Conservation (phyloP, 2,888 invertebrate genomes). For the Venusia cambrica region DNA sequence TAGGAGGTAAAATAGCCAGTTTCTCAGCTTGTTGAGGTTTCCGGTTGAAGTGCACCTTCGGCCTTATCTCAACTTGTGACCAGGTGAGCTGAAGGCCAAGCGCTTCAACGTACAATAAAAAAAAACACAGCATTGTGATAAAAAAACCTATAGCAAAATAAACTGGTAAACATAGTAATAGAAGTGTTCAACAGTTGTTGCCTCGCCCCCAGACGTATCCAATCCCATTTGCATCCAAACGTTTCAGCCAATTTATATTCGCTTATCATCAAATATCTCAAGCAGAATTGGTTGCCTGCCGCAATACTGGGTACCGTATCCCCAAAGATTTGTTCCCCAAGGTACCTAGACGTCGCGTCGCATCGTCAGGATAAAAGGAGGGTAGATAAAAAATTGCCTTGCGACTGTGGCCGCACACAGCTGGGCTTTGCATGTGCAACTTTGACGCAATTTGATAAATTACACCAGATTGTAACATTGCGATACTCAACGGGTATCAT, state of each 20-base stretch:
- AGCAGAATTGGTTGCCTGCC: constrained; percentile 47
- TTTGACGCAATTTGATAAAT: constrained; percentile 70
- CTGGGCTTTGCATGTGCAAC: constrained; percentile 72
- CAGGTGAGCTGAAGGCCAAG: no score
- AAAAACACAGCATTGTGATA: no score
- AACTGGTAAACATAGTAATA: constrained; percentile 7
- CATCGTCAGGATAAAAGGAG: constrained; percentile 44
- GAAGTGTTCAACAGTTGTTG: constrained; percentile 15
- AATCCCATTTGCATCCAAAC: constrained; percentile 33
- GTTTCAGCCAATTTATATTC: constrained; percentile 34
- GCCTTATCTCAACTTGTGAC: no score
- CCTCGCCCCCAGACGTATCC: constrained; percentile 6
- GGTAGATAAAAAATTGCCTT: constrained; percentile 69
- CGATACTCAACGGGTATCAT: constrained; percentile 9
- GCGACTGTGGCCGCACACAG: constrained; percentile 57
- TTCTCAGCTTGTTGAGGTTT: no score
- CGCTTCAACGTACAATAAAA: no score
- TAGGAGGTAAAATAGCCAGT: no score
- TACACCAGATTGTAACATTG: constrained; percentile 51
- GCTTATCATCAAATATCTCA: constrained; percentile 50
- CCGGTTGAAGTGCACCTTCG: no score
- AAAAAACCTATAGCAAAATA: no score
- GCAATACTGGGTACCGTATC: constrained; percentile 50
- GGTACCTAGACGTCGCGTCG: constrained; percentile 44
- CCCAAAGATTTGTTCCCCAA: constrained; percentile 59